A percentile compares a stretch with the other conserved stretches of the same genome.
These are phyloP conservation scores for Cassiopea xamachana DNA, from an alignment of 30 jellyfish, hydroid and myxozoan genomes.

Conservation along the genomic window DNA sequence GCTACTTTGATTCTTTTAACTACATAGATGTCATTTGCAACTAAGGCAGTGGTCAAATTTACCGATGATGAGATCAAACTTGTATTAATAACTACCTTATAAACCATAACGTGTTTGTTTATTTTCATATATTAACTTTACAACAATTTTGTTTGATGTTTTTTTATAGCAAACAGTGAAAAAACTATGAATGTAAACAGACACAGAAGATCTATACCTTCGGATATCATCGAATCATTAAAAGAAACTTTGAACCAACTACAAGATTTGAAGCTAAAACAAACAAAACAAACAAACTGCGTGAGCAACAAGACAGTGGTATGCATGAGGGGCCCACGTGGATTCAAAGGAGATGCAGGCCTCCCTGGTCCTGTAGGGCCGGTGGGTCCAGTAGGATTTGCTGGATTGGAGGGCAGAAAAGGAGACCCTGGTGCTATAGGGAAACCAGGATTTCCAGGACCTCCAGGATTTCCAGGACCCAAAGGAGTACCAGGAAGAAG, in stretches of 20 bases:
- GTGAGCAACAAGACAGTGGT: conserved; percentile 1
- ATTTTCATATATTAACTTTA: too few species aligned
- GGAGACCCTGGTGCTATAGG: not conserved
- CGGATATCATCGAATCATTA: not conserved
- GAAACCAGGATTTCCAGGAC: not conserved
- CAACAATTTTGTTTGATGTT: too few species aligned
- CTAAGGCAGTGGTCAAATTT: too few species aligned
- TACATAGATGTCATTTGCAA: too few species aligned
- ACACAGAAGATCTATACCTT: not conserved
- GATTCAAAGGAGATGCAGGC: conserved; percentile 13
- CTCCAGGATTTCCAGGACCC: not conserved
- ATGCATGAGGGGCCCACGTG: conserved; percentile 27
- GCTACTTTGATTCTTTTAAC: too few species aligned
- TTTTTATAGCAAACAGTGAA: not conserved
- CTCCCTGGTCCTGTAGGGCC: not conserved
- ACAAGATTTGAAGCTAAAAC: not conserved
- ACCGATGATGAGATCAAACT: too few species aligned
- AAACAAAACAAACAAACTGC: not conserved
- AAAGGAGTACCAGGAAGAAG: not conserved
- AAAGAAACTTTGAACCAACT: not conserved
- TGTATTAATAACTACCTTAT: too few species aligned
- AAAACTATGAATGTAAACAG: not conserved
- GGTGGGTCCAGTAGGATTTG: not conserved
- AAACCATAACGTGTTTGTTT: too few species aligned
- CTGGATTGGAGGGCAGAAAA: not conserved